Base-by-base conservation (phyloP, 2,797 vertebrate genomes). In the Octomys mimax region DNA sequence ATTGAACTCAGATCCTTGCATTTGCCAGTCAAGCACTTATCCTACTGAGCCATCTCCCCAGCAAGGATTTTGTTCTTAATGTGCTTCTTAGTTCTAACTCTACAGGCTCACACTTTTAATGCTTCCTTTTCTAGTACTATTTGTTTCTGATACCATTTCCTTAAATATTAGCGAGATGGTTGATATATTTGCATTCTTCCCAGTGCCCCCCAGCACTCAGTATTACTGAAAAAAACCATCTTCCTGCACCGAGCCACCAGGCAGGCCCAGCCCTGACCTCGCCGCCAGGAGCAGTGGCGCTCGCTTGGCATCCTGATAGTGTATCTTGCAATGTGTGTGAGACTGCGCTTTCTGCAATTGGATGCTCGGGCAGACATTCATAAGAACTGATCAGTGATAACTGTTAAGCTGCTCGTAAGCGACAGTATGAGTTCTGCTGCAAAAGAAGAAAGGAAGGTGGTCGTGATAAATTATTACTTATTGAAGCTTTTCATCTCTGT, bases 81-180 rank as follows among this genome's bases (percentile, higher is more conserved):
- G 42, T 46, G 66, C 46, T 10, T 86, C 14, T 79, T 52, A 9
- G 5, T 42, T 73, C 13, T 52, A 62, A 33, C 28, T 80, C 77
- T 54, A 87, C 4, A 83, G 52, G 70, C 54, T 84, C 46, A 52
- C 64, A 13, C 9, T 13, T 93, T 39, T 68, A 68, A 46, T 81
- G 11, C 28, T 46, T 2, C 16, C 61, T 71, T 21, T 92, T 62
- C 24, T 24, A n/a, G 42, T n/a, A 75, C 28, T 62, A 2, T 94
- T 80, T 77, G 33, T 70, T 80, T 91, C 59, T 96, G 64, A 88
- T 66, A 39, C 64, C 75, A 57, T 57, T 91, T 84, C n/a, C 36
- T 92, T 92, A 78, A 73, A 68, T 49, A 8, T 31, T 52, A 82
- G 70, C 59, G 42, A 88, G n/a, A 46, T n/a, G 70, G 2, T 54